Evolutionary conservation across 2,113 vertebrate species (phyloP).

Genomic region (Megaceryle torquata): DNA sequence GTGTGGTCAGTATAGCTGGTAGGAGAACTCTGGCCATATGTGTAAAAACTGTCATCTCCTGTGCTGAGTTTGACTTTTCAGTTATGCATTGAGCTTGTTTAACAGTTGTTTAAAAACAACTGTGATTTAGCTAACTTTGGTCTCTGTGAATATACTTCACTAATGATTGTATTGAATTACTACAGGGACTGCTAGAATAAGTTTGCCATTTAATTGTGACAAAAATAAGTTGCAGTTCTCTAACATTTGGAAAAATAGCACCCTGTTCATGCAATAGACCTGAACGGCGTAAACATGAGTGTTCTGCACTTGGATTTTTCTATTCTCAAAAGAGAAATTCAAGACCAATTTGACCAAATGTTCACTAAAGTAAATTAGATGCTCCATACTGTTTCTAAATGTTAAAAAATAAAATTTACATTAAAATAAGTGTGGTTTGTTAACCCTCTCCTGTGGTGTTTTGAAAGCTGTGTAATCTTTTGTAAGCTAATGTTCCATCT

Average conservation of each 20-base stretch:
- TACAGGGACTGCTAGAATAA: not conserved
- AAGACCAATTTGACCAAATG: not conserved
- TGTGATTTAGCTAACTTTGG: not conserved
- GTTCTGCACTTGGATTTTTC: not conserved
- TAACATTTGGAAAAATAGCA: not conserved
- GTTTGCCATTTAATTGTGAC: not conserved
- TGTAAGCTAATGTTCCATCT: not conserved
- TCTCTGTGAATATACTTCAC: not conserved
- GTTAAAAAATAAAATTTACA: not conserved
- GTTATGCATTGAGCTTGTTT: not conserved
- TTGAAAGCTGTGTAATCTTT: not conserved
- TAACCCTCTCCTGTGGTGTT: not conserved
- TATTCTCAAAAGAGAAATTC: not conserved
- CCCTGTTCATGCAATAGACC: not conserved
- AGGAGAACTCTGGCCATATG: not conserved
- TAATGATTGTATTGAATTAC: not conserved
- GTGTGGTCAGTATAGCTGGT: not conserved
- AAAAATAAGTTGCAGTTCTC: not conserved
- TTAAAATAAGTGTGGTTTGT: not conserved
- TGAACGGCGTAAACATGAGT: not conserved
- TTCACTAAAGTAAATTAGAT: not conserved
- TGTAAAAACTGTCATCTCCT: not conserved
- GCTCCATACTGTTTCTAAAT: not conserved
- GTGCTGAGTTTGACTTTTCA: not conserved
- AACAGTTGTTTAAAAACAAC: not conserved